Evolutionary conservation across 1,140 invertebrate species (phyloP), one percentile per base, ranked within the genome.

Genomic region (Drosophila trapezifrons): DNA sequence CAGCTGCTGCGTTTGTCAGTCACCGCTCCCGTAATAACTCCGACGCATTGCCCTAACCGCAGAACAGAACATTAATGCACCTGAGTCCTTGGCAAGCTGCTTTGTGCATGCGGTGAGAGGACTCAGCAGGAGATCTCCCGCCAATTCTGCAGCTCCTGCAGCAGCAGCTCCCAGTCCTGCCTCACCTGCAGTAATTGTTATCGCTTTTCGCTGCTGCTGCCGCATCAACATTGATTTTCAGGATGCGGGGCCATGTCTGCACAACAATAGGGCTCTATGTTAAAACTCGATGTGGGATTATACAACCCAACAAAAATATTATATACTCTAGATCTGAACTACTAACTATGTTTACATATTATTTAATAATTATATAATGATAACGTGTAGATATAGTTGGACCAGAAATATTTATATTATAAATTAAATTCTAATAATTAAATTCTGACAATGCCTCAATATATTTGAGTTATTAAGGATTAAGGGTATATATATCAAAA

Each of bases 11-110:
- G 38, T 64, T 35, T 54, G 20, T 20, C 35, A 56, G 46, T 27
- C 35, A 59, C 9, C 18, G 40, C 9, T 29, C 2, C 40, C 29
- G 17, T 74, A 59, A 70, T 66, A 80, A 80, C 64, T 78, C 65
- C 54, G 77, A 80, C 81, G 81, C 81, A 85, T 57, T 84, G 81
- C 73, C 67, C 59, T 71, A 77, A 72, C 77, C 81, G 43, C 81
- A 73, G 52, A n/a, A 42, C 45, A 43, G 35, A 27, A 51, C 73
- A 64, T 75, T 85, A 85, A 78, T 69, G 37, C 47, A 64, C 47
- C 64, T 65, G 60, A 84, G 42, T 49, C 65, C 66, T 49, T 58
- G 66, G 17, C 56, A 55, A 66, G 66, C 66, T 38, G 47, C 37
- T 55, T 59, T 74, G 49, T 37, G 52, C 37, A 32, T 65, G 64